Evolutionary conservation across 1,140 invertebrate genomes (phyloP).

Genomic region (Apolygus lucorum): DNA sequence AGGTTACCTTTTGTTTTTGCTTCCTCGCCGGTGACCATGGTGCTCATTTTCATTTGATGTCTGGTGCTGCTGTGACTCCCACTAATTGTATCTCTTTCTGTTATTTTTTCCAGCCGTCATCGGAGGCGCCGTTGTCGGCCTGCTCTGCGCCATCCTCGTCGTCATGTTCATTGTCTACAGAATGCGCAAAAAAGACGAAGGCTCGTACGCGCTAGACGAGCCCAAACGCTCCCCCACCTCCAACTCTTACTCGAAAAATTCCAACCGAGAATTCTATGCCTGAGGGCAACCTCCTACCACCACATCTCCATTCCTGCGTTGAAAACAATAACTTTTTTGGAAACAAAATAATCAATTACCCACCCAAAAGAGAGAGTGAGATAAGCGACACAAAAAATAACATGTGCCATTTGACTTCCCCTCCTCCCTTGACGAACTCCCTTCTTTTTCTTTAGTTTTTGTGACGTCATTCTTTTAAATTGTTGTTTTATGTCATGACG

Average conservation of each 20-base stretch:
- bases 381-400: background rate
- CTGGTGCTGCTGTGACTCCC: no score
- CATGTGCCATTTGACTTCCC: background rate
- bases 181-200: constrained; percentile 99
- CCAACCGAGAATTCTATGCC: constrained; percentile 90
- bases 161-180: constrained; percentile 99
- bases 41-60: no score
- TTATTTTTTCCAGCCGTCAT: constrained; percentile 76
- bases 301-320: constrained; percentile 13
- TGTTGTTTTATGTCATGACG: no score
- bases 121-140: constrained; percentile 92
- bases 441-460: constrained; percentile 2
- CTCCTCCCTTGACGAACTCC: background rate
- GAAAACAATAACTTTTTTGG: constrained; percentile 16
- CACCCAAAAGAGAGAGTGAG: background rate
- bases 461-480: background rate
- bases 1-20: no score
- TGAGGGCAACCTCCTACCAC: constrained; percentile 46
- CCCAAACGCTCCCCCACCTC: constrained; percentile 84
- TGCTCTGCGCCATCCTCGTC: constrained; percentile 93
- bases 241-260: constrained; percentile 82
- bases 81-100: no score
- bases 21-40: no score
- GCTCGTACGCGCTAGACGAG: constrained; percentile 95
- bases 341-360: background rate